Evolutionary conservation across 1,140 invertebrate species (phyloP).

Genomic region (Dendroctonus ponderosae): DNA sequence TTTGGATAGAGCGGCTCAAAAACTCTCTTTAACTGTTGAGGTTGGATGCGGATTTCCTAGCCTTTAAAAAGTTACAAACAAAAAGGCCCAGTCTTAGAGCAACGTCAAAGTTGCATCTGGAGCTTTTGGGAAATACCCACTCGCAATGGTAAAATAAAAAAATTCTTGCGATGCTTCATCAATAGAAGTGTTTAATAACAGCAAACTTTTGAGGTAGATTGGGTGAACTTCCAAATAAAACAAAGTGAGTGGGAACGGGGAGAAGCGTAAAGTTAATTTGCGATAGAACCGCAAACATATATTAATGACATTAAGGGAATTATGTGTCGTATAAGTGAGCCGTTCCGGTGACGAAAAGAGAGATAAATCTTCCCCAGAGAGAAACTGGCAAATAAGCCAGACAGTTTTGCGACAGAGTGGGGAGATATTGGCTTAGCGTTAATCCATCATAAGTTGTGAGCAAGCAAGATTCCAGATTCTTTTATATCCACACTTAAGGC

Average conservation of each 20-base stretch:
- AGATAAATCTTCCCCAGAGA: conserved; percentile 25
- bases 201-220: neutral
- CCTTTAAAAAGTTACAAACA: too few species aligned
- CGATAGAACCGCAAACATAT: conserved; percentile 25
- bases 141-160: too few species aligned
- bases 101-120: too few species aligned
- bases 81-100: too few species aligned
- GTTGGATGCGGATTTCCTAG: neutral
- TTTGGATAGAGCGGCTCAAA: too few species aligned
- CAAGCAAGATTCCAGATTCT: conserved; percentile 21
- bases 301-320: conserved; percentile 29
- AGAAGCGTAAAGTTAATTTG: conserved; percentile 7
- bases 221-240: neutral
- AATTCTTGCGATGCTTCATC: too few species aligned
- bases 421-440: conserved; percentile 32
- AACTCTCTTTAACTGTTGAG: too few species aligned
- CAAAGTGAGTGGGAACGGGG: neutral
- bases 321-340: conserved; percentile 17
- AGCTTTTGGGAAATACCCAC: too few species aligned
- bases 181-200: too few species aligned
- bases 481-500: conserved; percentile 31
- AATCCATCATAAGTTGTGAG: conserved; percentile 38
- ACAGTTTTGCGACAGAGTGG: conserved; percentile 21
- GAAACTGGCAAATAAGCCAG: conserved; percentile 25
- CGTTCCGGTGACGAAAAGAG: conserved; percentile 5